phyloP scores from a whole-genome alignment of 1,140 invertebrate species.

The Cotesia glomerata region DNA sequence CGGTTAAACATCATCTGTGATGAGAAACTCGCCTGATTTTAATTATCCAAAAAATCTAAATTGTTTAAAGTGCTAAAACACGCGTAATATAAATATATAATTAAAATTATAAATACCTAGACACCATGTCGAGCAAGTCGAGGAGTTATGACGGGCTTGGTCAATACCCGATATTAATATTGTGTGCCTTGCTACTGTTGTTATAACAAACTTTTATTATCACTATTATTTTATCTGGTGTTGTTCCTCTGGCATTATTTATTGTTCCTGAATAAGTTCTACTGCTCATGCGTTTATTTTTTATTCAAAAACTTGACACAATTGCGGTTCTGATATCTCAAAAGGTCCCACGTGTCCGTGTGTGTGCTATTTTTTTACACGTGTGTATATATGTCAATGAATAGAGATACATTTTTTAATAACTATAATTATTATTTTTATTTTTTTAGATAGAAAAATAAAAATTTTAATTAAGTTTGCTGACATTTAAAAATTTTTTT shows the following conservation, averaged over 20 bases:
- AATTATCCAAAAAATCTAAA: slow-evolving; percentile 17
- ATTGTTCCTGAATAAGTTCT: not conserved
- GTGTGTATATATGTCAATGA: slow-evolving; percentile 4
- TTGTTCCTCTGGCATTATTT: not conserved
- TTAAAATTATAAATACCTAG: not conserved
- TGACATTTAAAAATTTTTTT: too few relatives aligned
- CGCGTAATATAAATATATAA: not conserved
- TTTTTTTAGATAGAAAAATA: too few relatives aligned
- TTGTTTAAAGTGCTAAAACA: not conserved
- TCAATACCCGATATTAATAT: slow-evolving; percentile 14
- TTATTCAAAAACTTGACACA: slow-evolving; percentile 24
- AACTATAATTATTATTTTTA: not conserved
- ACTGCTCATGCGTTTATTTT: slow-evolving; percentile 10
- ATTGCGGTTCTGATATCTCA: slow-evolving; percentile 5
- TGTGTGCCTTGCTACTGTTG: not conserved
- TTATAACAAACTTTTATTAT: not conserved
- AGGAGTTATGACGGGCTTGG: slow-evolving; percentile 12
- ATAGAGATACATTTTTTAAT: not conserved
- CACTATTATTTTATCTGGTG: not conserved
- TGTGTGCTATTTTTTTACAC: not conserved
- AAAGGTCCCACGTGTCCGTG: not conserved
- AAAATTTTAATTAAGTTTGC: too few relatives aligned
- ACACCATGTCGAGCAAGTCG: slow-evolving; percentile 12
- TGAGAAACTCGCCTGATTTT: slow-evolving; percentile 21
- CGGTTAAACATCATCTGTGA: slow-evolving; percentile 10